Evolutionary conservation across 2,888 invertebrate genomes (phyloP).

Genomic region (Tetrapedia diversipes): DNA sequence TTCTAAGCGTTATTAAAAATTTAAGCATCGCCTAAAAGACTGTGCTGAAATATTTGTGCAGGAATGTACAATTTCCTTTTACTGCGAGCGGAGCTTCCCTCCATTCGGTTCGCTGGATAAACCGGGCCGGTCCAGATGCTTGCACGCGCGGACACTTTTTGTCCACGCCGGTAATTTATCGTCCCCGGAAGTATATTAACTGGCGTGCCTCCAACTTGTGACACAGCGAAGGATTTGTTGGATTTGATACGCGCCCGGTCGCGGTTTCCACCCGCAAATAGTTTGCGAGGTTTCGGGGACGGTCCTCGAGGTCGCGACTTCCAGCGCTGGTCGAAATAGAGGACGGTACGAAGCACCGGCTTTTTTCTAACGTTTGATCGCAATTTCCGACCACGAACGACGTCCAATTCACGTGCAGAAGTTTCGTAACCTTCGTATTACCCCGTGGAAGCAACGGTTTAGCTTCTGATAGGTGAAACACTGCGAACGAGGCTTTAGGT

Average conservation of each 20-base stretch:
- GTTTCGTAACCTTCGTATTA: too few species aligned
- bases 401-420: too few species aligned
- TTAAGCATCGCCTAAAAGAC: too few species aligned
- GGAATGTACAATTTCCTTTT: background rate
- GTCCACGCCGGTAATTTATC: slow-evolving; percentile 58
- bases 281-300: slow-evolving; percentile 31
- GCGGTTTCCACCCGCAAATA: slow-evolving; percentile 54
- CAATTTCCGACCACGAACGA: too few species aligned
- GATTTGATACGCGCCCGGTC: slow-evolving; percentile 56
- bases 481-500: too few species aligned
- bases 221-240: slow-evolving; percentile 55
- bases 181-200: slow-evolving; percentile 66
- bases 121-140: background rate
- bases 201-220: slow-evolving; percentile 67
- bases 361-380: background rate
- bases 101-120: too few species aligned
- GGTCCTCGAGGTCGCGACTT: slow-evolving; percentile 20
- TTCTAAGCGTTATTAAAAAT: too few species aligned
- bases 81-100: background rate
- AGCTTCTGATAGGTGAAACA: too few species aligned
- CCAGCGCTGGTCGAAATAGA: slow-evolving; percentile 14
- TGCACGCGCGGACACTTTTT: slow-evolving; percentile 55
- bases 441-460: too few species aligned
- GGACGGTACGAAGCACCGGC: background rate
- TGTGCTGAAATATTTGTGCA: too few species aligned